A percentile compares a stretch with the other conserved stretches of the same genome.
These are phyloP conservation scores for Mormyrus hasselquistii DNA, from an alignment of 2,797 vertebrate species.

Conservation along the genomic window DNA sequence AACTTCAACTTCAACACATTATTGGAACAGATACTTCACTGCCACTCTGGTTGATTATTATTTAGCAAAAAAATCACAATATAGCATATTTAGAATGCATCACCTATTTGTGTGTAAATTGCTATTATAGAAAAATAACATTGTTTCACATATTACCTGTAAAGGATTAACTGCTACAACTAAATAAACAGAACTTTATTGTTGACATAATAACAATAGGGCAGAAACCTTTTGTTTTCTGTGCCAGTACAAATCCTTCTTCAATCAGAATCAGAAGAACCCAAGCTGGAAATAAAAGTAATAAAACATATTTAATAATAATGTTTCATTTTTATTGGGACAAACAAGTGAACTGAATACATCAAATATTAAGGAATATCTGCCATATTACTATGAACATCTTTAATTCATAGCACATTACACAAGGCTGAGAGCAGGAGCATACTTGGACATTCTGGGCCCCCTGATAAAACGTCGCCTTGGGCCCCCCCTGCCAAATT, in stretches of 20 bases:
- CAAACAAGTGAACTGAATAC: not conserved
- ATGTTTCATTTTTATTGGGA: not conserved
- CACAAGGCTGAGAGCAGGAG: not conserved
- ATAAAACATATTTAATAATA: constrained; percentile 2
- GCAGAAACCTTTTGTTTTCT: constrained; percentile 85
- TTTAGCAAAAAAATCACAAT: not conserved
- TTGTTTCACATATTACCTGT: not conserved
- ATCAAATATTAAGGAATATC: not conserved
- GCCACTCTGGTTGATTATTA: not conserved
- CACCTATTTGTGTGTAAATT: not conserved
- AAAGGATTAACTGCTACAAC: not conserved
- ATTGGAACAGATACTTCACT: not conserved
- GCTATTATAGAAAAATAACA: not conserved
- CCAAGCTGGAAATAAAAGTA: constrained; percentile 51
- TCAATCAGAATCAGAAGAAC: constrained; percentile 81
- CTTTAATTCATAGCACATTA: not conserved
- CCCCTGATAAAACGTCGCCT: not conserved
- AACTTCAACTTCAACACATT: not conserved
- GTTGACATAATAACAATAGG: not conserved
- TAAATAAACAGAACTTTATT: not conserved
- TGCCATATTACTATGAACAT: not conserved
- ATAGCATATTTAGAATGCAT: not conserved
- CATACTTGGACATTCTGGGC: not conserved
- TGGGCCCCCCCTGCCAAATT: not conserved
- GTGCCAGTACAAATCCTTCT: constrained; percentile 86